Percentiles rank a stretch among this genome's conserved stretches.
These are phyloP conservation scores for Muraenolepis orangiensis DNA, from an alignment of 2,797 vertebrate genomes.

Conservation along the genomic window DNA sequence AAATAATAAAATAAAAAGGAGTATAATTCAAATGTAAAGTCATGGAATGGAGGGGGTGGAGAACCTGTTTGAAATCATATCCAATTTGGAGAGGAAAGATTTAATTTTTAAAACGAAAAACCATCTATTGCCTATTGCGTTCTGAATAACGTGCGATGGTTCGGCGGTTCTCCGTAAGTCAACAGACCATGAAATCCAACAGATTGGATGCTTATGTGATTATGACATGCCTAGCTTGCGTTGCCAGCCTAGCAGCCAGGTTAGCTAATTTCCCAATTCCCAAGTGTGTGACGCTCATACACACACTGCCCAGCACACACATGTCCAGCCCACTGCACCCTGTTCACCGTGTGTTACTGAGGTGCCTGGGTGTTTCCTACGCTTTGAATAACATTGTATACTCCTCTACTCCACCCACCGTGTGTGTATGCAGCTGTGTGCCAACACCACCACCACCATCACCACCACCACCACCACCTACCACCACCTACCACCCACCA, in stretches of 20 bases:
- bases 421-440: conserved; percentile 31
- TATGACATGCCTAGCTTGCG: not conserved
- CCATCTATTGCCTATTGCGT: not conserved
- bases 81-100: not conserved
- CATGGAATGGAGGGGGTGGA: too few species aligned
- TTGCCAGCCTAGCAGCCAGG: not conserved
- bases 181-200: not conserved
- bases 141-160: not conserved
- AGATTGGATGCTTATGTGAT: not conserved
- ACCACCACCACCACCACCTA: not conserved
- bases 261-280: not conserved
- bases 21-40: too few species aligned
- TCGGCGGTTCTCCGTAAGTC: not conserved
- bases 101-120: not conserved
- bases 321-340: not conserved
- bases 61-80: too few species aligned
- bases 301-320: not conserved
- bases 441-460: not conserved
- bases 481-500: too few species aligned
- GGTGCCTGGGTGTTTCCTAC: conserved; percentile 12
- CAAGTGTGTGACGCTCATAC: not conserved
- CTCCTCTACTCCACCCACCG: conserved; percentile 46
- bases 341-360: not conserved
- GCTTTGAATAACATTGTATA: conserved; percentile 12
- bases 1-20: too few species aligned